Evolutionary conservation across 1,140 invertebrate species (phyloP).

Genomic region (Temnothorax longispinosus): DNA sequence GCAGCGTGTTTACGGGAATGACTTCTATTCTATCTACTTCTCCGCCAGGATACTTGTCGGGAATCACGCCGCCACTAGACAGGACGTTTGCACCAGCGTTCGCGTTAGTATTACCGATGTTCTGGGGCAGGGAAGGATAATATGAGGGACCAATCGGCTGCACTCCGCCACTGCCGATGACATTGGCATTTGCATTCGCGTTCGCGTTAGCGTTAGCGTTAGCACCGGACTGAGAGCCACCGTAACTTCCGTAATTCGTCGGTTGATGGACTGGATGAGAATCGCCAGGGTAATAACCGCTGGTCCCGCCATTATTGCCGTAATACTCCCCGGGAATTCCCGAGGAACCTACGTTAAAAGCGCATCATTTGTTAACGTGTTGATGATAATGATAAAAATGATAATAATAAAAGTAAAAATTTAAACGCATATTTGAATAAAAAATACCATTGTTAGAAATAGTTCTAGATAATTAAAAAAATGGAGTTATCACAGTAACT

Average conservation of each 20-base stretch:
- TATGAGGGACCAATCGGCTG: not conserved
- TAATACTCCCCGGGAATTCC: slow-evolving; percentile 3
- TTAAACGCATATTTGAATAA: not conserved
- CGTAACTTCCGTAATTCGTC: slow-evolving; percentile 44
- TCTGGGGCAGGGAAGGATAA: slow-evolving; percentile 14
- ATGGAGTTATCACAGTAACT: not conserved
- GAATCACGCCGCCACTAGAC: not conserved
- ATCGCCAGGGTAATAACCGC: slow-evolving; percentile 14
- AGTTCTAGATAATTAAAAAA: not conserved
- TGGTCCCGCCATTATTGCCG: not conserved
- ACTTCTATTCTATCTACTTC: not conserved
- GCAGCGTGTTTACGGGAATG: not conserved
- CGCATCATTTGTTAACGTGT: not conserved
- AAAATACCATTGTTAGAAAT: not conserved
- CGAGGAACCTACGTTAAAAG: slow-evolving; percentile 56
- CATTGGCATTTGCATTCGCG: slow-evolving; percentile 65
- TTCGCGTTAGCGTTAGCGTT: slow-evolving; percentile 51
- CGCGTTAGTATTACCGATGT: slow-evolving; percentile 38
- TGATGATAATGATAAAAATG: not conserved
- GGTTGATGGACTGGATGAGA: slow-evolving; percentile 1
- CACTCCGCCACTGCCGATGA: slow-evolving; percentile 11
- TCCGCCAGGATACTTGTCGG: not conserved
- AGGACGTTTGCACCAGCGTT: slow-evolving; percentile 55
- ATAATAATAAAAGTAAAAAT: slow-evolving; percentile 6
- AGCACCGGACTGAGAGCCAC: slow-evolving; percentile 63